Base-by-base conservation (phyloP, 2,113 vertebrate genomes). In the Arvicanthis niloticus region DNA sequence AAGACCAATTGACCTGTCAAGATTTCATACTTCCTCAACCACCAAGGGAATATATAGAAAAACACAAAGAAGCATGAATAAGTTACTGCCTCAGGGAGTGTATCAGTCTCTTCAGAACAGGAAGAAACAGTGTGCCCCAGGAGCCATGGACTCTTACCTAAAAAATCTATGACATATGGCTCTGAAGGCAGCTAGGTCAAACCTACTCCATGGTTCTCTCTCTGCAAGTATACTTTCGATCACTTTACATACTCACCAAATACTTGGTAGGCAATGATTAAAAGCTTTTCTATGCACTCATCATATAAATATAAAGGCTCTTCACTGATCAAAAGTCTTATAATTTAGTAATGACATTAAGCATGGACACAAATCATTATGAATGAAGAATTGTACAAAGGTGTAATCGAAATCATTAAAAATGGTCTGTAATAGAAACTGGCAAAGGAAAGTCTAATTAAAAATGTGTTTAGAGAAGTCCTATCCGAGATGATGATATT, bases 401-500 rank as follows among this genome's bases (percentile, higher is more conserved):
- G 4, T 82, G 0, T 4, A 56, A 80, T 67, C 80, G 76, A 92
- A 13, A 73, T 88, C 16, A 88, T 67, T 42, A 88, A 70, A 70
- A 80, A 65, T 92, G 1, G 56, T 72, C 62, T 72, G 42, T 53
- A 34, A 9, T 88, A 62, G 81, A 88, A 92, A 95, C 86, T 73
- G 58, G 92, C 85, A 53, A 72, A 10, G 19, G 11, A 24, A 56
- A 24, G 48, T 88, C 45, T 95, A 86, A 94, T 88, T 96, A 94
- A 73, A 76, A 75, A 29, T 22, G 48, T 76, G 15, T 78, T 96
- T 93, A 67, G 60, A 95, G 91, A 94, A 89, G 53, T 87, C 12
- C 26, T 96, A 53, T 91, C 68, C 45, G 62, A 96, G 51, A 95
- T 80, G 40, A 81, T 89, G 91, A 91, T 89, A 96, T 96, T 94